Conservation (phyloP, 2,113 vertebrate species). For the Cichladusa arquata region DNA sequence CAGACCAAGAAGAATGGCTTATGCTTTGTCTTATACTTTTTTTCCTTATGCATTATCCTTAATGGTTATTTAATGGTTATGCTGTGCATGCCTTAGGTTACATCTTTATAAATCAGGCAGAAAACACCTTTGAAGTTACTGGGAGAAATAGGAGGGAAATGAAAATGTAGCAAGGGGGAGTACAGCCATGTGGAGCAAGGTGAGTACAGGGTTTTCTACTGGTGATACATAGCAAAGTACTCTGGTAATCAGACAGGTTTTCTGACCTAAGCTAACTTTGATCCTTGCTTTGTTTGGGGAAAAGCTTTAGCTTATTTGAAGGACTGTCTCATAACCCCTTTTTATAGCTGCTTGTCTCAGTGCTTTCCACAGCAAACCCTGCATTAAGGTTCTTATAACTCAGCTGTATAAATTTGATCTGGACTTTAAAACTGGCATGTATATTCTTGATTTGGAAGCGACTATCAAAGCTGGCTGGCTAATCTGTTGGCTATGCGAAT, state of each 20-base stretch:
- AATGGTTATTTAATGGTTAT: not conserved
- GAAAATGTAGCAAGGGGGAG: not conserved
- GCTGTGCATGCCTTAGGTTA: not conserved
- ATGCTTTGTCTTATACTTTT: not conserved
- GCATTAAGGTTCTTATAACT: not conserved
- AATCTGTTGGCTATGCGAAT: slow-evolving; percentile 22
- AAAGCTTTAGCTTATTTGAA: not conserved
- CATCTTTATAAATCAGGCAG: not conserved
- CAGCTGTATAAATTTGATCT: slow-evolving; percentile 36
- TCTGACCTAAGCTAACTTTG: not conserved
- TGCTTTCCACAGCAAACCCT: slow-evolving; percentile 11
- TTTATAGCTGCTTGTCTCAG: slow-evolving; percentile 35
- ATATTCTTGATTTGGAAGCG: slow-evolving; percentile 39
- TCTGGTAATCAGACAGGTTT: not conserved
- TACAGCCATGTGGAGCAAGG: accelerated
- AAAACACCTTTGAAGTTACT: not conserved
- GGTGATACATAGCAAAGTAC: not conserved
- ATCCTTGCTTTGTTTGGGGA: not conserved
- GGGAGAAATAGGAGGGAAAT: not conserved
- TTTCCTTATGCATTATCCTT: not conserved
- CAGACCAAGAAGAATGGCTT: not conserved
- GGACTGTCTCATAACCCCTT: not conserved
- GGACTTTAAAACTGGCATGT: slow-evolving; percentile 35
- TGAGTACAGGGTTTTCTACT: not conserved
- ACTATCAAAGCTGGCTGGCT: not conserved